Evolutionary conservation across 2,888 invertebrate species (phyloP).

Genomic region (Tanytarsus gracilentus): DNA sequence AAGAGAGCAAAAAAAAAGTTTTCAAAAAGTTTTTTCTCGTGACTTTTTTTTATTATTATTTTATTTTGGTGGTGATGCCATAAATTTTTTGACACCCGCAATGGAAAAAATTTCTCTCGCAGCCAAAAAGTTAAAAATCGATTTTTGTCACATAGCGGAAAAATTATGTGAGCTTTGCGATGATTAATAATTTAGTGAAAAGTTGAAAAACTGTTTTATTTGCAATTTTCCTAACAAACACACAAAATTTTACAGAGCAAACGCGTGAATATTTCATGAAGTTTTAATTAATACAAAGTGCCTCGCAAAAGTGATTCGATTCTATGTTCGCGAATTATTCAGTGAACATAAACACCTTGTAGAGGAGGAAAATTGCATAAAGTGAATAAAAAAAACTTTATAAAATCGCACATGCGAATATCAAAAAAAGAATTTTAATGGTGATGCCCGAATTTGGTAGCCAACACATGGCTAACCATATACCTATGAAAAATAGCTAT

Average conservation of each 20-base stretch:
- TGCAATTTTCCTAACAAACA: not conserved
- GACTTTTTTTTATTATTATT: not conserved
- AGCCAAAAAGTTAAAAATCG: no score
- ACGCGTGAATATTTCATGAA: slow-evolving; percentile 14
- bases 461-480: slow-evolving; percentile 54
- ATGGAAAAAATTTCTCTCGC: not conserved
- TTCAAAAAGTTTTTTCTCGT: not conserved
- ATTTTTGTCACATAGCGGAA: no score
- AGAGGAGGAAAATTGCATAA: not conserved
- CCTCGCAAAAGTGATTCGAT: not conserved
- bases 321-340: not conserved
- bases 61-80: not conserved
- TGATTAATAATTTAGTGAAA: no score
- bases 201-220: not conserved
- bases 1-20: not conserved
- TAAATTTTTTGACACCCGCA: not conserved
- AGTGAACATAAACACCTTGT: not conserved
- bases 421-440: slow-evolving; percentile 40
- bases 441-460: slow-evolving; percentile 58
- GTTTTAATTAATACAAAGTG: slow-evolving; percentile 17
- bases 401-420: not conserved
- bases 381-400: slow-evolving; percentile 6
- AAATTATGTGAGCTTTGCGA: no score
- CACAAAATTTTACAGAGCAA: not conserved
- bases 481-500: slow-evolving; percentile 49